Evolutionary conservation across 2,888 invertebrate species (phyloP), one percentile per base, ranked within the genome.

Genomic region (Theretra japonica): DNA sequence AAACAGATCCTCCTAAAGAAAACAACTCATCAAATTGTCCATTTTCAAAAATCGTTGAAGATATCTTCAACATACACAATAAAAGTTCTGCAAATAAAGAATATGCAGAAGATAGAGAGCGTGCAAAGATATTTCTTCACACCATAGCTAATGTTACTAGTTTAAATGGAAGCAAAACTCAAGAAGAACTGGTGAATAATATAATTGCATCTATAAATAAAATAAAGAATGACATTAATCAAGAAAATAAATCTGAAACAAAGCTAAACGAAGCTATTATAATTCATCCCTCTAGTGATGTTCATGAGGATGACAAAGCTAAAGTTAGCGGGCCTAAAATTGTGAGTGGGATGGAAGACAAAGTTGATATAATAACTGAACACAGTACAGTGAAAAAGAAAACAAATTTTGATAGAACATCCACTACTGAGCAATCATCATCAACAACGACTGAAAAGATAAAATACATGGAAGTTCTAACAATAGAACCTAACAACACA

Each of bases 71-170:
- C 84, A 85, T 86, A 19, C 86, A 86, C 69, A 91, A 90, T 72
- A 90, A 83, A 80, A 88, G 83, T 21, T 82, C 84, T 23, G 77
- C 82, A 21, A 79, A 75, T 68, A 82, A 82, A 15, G 78, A 77
- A 28, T 75, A 79, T 5, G 70, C 83, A 7, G 86, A 87, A 80
- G 88, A 88, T 68, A 80, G 89, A 92, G 83, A 95, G 93, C 82
- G 96, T 95, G 89, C 96, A 88, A 80, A 93, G 90, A 74, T 95
- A 94, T 83, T 96, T 56, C 73, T 93, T 15, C 88, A 95, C 82
- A 91, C 95, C 50, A 95, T 96, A 90, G 96, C 96, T 88, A 92
- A 94, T 87, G 82, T 89, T 1, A 86, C 88, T 25, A 85, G 86
- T 69, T 85, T 84, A 50, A 86, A 86, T 68, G 80, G 82, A 5